These are phyloP conservation scores for Drosophila sucinea DNA, from an alignment of 1,140 invertebrate genomes.

Conservation along the genomic window DNA sequence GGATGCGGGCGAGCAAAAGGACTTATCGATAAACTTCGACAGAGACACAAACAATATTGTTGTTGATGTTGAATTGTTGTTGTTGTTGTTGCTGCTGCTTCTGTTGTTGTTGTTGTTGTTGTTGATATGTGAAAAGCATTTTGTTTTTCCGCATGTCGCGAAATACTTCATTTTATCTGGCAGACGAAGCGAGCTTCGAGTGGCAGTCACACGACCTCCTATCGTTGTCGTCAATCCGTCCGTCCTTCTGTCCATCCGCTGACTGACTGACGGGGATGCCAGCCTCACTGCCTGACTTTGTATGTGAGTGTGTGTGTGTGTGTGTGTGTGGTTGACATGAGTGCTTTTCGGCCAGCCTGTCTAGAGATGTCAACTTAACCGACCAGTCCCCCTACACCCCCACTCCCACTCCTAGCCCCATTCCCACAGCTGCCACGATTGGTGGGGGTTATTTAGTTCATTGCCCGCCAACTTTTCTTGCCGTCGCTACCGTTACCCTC, in stretches of 20 bases:
- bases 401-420: not conserved
- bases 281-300: not conserved
- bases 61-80: slow-evolving; percentile 46
- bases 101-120: slow-evolving; percentile 27
- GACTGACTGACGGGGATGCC: not conserved
- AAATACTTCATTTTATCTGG: slow-evolving; percentile 77
- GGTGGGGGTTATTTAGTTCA: slow-evolving; percentile 66
- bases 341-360: slow-evolving; percentile 54
- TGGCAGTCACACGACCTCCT: slow-evolving; percentile 39
- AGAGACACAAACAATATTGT: slow-evolving; percentile 69
- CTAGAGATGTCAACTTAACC: slow-evolving; percentile 37
- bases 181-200: slow-evolving; percentile 65
- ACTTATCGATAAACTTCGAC: slow-evolving; percentile 73
- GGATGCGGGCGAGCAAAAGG: slow-evolving; percentile 22
- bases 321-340: slow-evolving; percentile 68
- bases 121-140: slow-evolving; percentile 56
- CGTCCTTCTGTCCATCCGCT: slow-evolving; percentile 27
- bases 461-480: slow-evolving; percentile 66
- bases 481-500: not conserved
- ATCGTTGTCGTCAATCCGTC: slow-evolving; percentile 34
- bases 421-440: slow-evolving; percentile 26
- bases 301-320: no score
- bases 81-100: slow-evolving; percentile 16
- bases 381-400: not conserved
- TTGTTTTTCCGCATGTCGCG: slow-evolving; percentile 60